A percentile compares a stretch with the other conserved stretches of the same genome.
Evolutionary conservation across 2,113 vertebrate species (phyloP).

Genomic region (Tautogolabrus adspersus): DNA sequence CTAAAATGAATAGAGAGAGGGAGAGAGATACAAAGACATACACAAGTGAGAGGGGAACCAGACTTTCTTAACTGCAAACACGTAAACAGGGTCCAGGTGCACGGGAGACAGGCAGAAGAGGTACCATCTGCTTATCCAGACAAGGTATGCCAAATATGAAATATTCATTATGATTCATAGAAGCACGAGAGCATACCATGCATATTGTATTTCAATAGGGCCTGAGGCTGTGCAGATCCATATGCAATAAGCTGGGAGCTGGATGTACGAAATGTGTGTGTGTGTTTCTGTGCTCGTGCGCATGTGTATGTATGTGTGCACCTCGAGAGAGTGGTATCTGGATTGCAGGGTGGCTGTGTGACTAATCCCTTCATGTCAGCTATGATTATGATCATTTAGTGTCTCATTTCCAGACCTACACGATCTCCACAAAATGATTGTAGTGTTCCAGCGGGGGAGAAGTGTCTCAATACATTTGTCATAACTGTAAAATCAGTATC

Average conservation of each 20-base stretch:
- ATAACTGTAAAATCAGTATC: not conserved
- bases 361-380: conserved; percentile 59
- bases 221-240: conserved; percentile 51
- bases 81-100: conserved; percentile 66
- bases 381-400: conserved; percentile 25
- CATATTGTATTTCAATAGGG: conserved; percentile 39
- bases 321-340: conserved; percentile 36
- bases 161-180: conserved; percentile 73
- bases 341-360: conserved; percentile 38
- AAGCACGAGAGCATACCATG: conserved; percentile 37
- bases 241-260: conserved; percentile 50
- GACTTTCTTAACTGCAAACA: conserved; percentile 60
- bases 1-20: not conserved
- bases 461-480: not conserved
- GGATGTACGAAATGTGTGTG: conserved; percentile 15
- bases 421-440: not conserved
- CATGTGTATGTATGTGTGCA: conserved; percentile 13
- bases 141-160: conserved; percentile 69
- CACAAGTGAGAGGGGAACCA: conserved; percentile 5
- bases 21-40: not conserved
- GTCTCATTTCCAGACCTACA: conserved; percentile 19
- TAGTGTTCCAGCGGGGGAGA: not conserved
- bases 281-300: conserved; percentile 16
- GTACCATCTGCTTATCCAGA: conserved; percentile 73
- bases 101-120: conserved; percentile 55